Evolutionary conservation across 2,888 invertebrate species (phyloP), one percentile per base, ranked within the genome.

Genomic region (Drosophila hamatofila): DNA sequence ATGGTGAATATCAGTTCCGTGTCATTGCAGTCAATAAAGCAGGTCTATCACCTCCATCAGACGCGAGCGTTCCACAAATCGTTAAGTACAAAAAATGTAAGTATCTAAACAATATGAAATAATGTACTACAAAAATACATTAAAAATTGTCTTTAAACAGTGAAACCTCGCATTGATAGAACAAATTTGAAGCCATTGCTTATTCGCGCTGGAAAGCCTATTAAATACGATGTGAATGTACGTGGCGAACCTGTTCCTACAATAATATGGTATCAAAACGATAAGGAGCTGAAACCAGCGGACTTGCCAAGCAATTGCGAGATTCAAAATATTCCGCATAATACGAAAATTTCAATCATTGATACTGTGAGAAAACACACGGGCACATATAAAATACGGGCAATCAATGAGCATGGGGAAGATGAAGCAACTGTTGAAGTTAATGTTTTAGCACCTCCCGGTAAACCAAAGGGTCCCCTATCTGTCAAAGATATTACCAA

Each of bases 121-220:
- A n/a, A n/a, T n/a, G n/a, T n/a, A n/a, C n/a, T n/a, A n/a, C n/a
- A n/a, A 21, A 35, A 35, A 5, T 14, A 14, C 14, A 5, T 14
- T 35, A 35, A 2, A 37, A 2, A 30, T 21, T 8, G 30, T 30
- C 7, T 14, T 52, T 35, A 2, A 35, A 35, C 56, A 98, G 98
- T 99, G 92, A 98, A 99, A 93, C 99, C 99, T 44, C 96, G 97
- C 91, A 99, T 99, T 92, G 98, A 99, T 93, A 95, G 98, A 81
- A 97, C 98, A 4, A 98, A 98, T 93, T 94, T 99, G 79, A 98
- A 98, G 92, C 96, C 97, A 52, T 94, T 98, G 51, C 96, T 96
- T 14, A 96, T 99, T 16, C 96, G 98, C 82, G 97, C 97, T 74
- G 98, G 98, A 41, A 98, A 98, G 93, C 95, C 96, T 0, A 96